Evolutionary conservation across 2,113 vertebrate genomes (phyloP), one percentile per base, ranked within the genome.

Genomic region (Semicossyphus pulcher): DNA sequence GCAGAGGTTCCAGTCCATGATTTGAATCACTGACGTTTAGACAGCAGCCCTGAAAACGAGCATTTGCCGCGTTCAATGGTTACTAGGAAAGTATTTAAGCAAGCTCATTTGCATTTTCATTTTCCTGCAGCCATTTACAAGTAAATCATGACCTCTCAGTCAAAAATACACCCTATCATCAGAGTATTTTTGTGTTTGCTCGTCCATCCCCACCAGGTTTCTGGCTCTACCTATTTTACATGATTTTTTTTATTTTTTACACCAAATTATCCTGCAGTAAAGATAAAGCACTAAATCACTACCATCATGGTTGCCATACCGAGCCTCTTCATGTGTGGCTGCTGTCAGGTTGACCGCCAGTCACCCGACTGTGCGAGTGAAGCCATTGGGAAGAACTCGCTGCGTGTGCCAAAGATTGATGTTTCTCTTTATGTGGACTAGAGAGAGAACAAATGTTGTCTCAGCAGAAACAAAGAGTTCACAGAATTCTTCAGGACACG

Each of bases 371-470:
- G 70, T 25, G 56, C 1, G 11, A 37, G 26, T 4, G 15, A 72
- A 72, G 29, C 66, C 66, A 63, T 10, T 63, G 53, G 51, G 51
- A 78, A 26, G 47, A 52, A 12, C 4, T 5, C 1, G 5, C 14
- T 20, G 31, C 2, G 23, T 47, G 52, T 47, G 45, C 56, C 41
- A 44, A 45, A 70, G 20, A 66, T 47, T 11, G 29, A 56, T 48
- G 37, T 23, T 67, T 21, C 6, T 51, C 45, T 76, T 54, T 48
- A 31, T 62, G 31, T 42, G 56, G 1, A 29, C 21, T 4, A 64
- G 18, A 39, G 51, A n/a, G 51, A 64, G 12, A 52, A 67, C 56
- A 79, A 71, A 78, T 45, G 52, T 63, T 61, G 51, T 36, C 67
- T 60, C 41, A 34, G 65, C 48, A 70, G 49, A 65, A 69, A 44